Conservation (phyloP, 1,140 invertebrate genomes). For the Hyles euphorbiae region DNA sequence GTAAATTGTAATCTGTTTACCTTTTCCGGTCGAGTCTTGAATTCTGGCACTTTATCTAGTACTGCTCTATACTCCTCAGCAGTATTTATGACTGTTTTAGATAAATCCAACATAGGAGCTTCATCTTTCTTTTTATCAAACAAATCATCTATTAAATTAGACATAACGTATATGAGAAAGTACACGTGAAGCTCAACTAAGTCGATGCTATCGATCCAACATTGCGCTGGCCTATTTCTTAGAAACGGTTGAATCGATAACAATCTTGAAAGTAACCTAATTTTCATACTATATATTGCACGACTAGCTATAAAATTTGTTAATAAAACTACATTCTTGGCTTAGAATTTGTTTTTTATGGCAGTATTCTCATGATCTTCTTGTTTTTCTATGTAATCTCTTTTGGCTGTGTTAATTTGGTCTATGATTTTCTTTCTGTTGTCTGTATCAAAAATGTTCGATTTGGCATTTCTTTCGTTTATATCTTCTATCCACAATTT, state of each 20-base stretch:
- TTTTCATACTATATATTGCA: conserved; percentile 38
- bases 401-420: conserved; percentile 50
- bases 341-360: conserved; percentile 36
- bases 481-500: conserved; percentile 65
- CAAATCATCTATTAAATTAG: conserved; percentile 85
- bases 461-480: conserved; percentile 47
- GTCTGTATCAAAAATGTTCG: conserved; percentile 46
- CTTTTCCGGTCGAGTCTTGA: conserved; percentile 92
- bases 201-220: conserved; percentile 40
- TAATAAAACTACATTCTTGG: conserved; percentile 9
- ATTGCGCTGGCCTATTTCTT: conserved; percentile 27
- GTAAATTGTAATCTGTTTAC: conserved; percentile 53
- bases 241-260: conserved; percentile 53
- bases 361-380: conserved; percentile 39
- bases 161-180: conserved; percentile 56
- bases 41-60: conserved; percentile 91
- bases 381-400: conserved; percentile 45
- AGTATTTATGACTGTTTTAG: conserved; percentile 83
- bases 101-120: conserved; percentile 88
- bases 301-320: conserved; percentile 32
- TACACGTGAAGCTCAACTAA: conserved; percentile 14
- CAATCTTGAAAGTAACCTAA: conserved; percentile 39
- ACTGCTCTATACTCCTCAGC: conserved; percentile 89
- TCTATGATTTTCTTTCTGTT: conserved; percentile 58
- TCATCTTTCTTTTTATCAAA: conserved; percentile 90